phyloP scores from a whole-genome alignment of 2,888 invertebrate genomes.

The Actias luna region DNA sequence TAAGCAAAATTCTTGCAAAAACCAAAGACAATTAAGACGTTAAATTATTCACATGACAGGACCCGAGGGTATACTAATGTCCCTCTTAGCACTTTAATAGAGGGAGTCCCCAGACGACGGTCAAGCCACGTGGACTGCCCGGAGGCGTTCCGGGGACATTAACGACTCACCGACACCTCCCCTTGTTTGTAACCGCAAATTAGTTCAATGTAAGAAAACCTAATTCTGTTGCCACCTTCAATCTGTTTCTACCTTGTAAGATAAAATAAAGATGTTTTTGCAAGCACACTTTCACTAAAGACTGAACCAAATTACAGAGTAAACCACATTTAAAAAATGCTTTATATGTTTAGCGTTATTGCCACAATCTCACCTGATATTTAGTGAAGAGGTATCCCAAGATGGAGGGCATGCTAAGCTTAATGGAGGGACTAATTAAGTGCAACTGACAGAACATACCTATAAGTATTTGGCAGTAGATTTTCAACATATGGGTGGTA shows the following conservation, averaged over 20 bases:
- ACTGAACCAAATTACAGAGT: too few species aligned
- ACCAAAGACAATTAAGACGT: constrained; percentile 70
- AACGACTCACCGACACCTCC: constrained; percentile 60
- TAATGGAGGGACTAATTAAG: too few species aligned
- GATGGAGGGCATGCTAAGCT: too few species aligned
- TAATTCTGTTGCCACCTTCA: constrained; percentile 14
- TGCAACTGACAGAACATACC: too few species aligned
- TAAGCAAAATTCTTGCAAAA: constrained; percentile 36
- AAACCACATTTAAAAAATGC: too few species aligned
- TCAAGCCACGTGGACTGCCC: constrained; percentile 67
- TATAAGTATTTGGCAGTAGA: too few species aligned
- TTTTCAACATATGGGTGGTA: too few species aligned
- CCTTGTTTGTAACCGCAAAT: constrained; percentile 76
- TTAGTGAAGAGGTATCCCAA: too few species aligned
- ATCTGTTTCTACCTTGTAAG: neutral
- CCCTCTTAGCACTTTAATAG: constrained; percentile 81
- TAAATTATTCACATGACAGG: constrained; percentile 75
- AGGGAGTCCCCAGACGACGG: constrained; percentile 63
- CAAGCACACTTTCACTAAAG: neutral
- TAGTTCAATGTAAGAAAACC: constrained; percentile 43
- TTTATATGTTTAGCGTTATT: too few species aligned
- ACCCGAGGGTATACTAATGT: constrained; percentile 71
- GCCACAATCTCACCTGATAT: too few species aligned
- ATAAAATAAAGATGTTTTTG: neutral
- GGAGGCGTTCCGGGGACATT: constrained; percentile 70